phyloP scores from a whole-genome alignment of 2,888 invertebrate genomes.

The Limnephilus marmoratus region DNA sequence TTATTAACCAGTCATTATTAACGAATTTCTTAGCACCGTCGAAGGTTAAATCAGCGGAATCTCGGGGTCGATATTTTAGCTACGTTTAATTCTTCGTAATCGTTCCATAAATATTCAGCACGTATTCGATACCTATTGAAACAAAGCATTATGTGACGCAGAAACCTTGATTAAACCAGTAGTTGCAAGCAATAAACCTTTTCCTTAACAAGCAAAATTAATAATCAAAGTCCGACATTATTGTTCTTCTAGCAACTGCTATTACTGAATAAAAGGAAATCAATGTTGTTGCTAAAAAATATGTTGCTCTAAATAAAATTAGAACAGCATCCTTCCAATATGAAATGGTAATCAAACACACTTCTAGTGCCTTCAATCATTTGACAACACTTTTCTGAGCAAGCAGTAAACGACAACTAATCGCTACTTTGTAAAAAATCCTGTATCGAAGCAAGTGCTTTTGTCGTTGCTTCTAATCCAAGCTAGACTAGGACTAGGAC shows the following conservation, averaged over 20 bases:
- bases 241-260: not conserved
- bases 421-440: not conserved
- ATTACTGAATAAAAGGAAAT: not conserved
- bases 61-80: not conserved
- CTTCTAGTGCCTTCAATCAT: too few relatives aligned
- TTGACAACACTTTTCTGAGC: not conserved
- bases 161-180: not conserved
- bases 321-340: too few relatives aligned
- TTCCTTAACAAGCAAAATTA: not conserved
- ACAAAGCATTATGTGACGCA: not conserved
- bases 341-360: too few relatives aligned
- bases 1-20: not conserved
- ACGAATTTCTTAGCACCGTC: not conserved
- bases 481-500: constrained; percentile 7
- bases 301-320: too few relatives aligned
- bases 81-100: not conserved
- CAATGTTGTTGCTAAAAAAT: not conserved
- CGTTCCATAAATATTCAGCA: not conserved
- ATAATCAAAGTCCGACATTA: not conserved
- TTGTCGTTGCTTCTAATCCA: not conserved
- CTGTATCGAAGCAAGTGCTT: not conserved
- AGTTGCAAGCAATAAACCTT: not conserved
- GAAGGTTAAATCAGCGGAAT: not conserved
- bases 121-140: not conserved
- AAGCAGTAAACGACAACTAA: not conserved